Conservation (phyloP, 2,797 vertebrate genomes). For the Strix occidentalis region DNA sequence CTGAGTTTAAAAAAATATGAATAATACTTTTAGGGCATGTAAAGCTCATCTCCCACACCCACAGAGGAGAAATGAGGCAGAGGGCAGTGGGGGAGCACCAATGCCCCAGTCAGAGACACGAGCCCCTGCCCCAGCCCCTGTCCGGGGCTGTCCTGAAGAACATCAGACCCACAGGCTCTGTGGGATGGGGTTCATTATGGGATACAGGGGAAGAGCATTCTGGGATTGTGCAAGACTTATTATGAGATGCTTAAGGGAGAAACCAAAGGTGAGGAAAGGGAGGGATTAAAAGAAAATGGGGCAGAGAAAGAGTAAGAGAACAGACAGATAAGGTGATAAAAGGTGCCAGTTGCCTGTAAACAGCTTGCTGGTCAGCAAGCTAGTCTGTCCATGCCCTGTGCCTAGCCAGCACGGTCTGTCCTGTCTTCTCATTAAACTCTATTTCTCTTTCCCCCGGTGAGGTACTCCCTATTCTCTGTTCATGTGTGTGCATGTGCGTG, state of each 20-base stretch:
- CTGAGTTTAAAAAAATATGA: background rate
- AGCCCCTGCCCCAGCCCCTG: fast-evolving
- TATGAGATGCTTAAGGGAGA: background rate
- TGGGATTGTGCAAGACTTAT: background rate
- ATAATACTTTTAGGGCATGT: background rate
- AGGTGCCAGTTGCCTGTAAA: background rate
- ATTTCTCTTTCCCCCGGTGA: background rate
- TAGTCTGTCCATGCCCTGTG: background rate
- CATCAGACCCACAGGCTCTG: background rate
- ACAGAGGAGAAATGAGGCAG: background rate
- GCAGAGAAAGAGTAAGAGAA: background rate
- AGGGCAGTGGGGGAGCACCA: background rate
- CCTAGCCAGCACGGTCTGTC: background rate
- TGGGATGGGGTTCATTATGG: background rate
- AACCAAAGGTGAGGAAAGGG: background rate
- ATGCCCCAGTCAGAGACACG: background rate
- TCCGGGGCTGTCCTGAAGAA: background rate
- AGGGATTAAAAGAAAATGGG: background rate
- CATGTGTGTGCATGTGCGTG: too few species aligned
- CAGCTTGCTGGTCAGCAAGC: background rate
- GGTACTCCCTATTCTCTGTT: background rate
- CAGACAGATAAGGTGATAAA: background rate
- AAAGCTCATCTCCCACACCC: background rate
- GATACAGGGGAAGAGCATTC: background rate
- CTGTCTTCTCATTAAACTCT: background rate